Evolutionary conservation across 1,140 invertebrate species (phyloP).

Genomic region (Nixonia krombeini): DNA sequence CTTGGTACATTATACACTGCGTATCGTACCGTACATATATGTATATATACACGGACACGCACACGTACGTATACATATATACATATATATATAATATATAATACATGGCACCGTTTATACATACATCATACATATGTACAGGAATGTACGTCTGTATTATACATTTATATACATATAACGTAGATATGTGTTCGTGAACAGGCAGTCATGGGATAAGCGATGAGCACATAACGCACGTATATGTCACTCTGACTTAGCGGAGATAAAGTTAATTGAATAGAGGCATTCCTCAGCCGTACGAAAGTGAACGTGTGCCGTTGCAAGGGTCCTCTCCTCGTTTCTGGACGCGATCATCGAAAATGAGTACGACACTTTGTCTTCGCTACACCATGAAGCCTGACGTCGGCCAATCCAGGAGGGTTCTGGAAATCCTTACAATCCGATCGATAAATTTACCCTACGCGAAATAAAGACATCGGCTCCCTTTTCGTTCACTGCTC

Average conservation of each 20-base stretch:
- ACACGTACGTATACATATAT: too few relatives aligned
- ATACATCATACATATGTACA: not conserved
- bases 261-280: constrained; percentile 54
- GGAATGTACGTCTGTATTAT: not conserved
- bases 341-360: not conserved
- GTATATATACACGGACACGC: too few relatives aligned
- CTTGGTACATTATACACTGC: too few relatives aligned
- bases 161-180: too few relatives aligned
- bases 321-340: not conserved
- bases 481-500: too few relatives aligned
- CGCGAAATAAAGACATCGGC: too few relatives aligned
- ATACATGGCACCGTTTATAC: not conserved
- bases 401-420: not conserved
- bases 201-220: not conserved
- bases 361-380: not conserved
- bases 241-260: constrained; percentile 15
- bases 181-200: not conserved
- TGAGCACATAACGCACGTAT: not conserved
- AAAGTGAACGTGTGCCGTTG: not conserved
- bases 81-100: too few relatives aligned
- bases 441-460: not conserved
- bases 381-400: not conserved
- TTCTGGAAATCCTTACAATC: not conserved
- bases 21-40: too few relatives aligned
- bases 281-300: not conserved